phyloP scores from a whole-genome alignment of 2,888 invertebrate species.

The Bellardia pandia region DNA sequence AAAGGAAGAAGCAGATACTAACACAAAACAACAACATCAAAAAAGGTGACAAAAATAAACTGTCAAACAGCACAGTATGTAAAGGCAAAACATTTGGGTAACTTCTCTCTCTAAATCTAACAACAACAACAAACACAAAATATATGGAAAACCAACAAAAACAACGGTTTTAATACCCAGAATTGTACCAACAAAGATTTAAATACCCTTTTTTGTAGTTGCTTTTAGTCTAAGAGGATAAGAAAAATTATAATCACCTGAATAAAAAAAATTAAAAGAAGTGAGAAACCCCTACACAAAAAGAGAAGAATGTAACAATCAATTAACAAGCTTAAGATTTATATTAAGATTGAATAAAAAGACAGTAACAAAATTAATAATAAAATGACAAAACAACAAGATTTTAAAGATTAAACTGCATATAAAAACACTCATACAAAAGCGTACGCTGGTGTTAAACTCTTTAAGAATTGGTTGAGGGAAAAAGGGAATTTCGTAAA shows the following conservation, averaged over 20 bases:
- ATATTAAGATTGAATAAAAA: slow-evolving; percentile 62
- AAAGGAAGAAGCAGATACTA: slow-evolving; percentile 4
- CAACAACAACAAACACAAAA: background rate
- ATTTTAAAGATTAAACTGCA: slow-evolving; percentile 62
- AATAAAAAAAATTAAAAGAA: slow-evolving; percentile 37
- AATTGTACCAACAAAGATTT: slow-evolving; percentile 57
- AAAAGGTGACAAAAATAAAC: slow-evolving; percentile 70
- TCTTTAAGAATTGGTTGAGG: slow-evolving; percentile 16
- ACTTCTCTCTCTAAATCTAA: background rate
- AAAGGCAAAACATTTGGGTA: slow-evolving; percentile 21
- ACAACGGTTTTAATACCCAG: slow-evolving; percentile 50
- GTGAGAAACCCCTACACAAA: slow-evolving; percentile 69
- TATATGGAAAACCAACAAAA: background rate
- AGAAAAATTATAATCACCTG: slow-evolving; percentile 58
- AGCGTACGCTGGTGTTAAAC: slow-evolving; percentile 9
- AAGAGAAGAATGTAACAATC: slow-evolving; percentile 79
- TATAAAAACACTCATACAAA: background rate
- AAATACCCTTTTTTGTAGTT: slow-evolving; percentile 40
- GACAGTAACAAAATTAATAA: slow-evolving; percentile 41
- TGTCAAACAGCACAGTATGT: slow-evolving; percentile 55
- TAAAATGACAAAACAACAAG: slow-evolving; percentile 71
- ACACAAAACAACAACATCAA: slow-evolving; percentile 8
- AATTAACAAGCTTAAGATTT: slow-evolving; percentile 79
- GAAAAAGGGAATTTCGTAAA: background rate
- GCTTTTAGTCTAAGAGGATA: background rate